Conservation (phyloP, 1,140 invertebrate genomes). For the Lepidurus couesii region DNA sequence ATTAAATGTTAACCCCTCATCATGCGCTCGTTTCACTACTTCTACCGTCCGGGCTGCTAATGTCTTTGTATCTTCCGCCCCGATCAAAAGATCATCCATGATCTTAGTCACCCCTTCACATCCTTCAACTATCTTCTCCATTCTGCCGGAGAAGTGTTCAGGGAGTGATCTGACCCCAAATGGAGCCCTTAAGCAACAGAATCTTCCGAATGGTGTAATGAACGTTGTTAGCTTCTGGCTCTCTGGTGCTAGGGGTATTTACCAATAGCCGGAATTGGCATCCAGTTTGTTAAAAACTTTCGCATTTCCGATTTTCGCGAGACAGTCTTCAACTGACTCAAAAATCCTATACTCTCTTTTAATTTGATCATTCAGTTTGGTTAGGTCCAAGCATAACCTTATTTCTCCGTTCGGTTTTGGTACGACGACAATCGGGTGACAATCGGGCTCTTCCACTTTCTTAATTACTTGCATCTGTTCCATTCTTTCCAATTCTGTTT, state of each 20-base stretch:
- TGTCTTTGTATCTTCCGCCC: conserved; percentile 37
- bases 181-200: conserved; percentile 38
- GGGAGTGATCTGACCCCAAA: conserved; percentile 44
- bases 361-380: conserved; percentile 39
- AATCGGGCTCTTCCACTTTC: conserved; percentile 43
- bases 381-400: conserved; percentile 45
- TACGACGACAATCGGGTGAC: conserved; percentile 44
- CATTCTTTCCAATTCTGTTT: conserved; percentile 40
- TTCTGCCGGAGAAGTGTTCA: conserved; percentile 44
- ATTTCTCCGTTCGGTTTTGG: conserved; percentile 42
- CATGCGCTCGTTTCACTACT: conserved; percentile 14
- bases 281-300: conserved; percentile 39
- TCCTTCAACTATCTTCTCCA: conserved; percentile 42
- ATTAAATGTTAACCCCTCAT: conserved; percentile 38
- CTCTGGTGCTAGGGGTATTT: conserved; percentile 44
- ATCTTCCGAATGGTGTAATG: conserved; percentile 45
- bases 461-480: conserved; percentile 39
- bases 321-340: conserved; percentile 38
- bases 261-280: conserved; percentile 44
- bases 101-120: conserved; percentile 41
- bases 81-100: conserved; percentile 44
- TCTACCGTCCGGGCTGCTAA: conserved; percentile 30
- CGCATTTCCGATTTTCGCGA: conserved; percentile 35
- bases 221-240: conserved; percentile 46
- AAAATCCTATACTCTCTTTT: conserved; percentile 38